A percentile compares a stretch with the other conserved stretches of the same genome.
Evolutionary conservation across 2,888 invertebrate genomes (phyloP).

Genomic region (Eupithecia pulchellata): DNA sequence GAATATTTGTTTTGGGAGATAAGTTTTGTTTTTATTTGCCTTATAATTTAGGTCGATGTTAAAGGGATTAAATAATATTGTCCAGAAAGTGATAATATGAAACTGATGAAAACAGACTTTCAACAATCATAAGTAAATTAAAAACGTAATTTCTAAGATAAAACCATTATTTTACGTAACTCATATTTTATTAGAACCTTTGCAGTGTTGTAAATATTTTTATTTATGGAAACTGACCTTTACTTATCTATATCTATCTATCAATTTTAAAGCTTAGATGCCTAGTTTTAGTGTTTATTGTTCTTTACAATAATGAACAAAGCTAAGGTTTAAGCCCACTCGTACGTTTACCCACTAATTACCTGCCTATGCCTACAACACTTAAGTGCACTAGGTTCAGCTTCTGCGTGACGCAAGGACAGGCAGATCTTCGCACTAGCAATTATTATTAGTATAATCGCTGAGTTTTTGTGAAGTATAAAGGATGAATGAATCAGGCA

Average conservation of each 20-base stretch:
- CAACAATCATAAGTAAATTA: not conserved
- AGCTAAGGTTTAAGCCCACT: slow-evolving; percentile 6
- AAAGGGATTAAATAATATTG: slow-evolving; percentile 53
- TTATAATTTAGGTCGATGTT: slow-evolving; percentile 69
- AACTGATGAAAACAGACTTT: not conserved
- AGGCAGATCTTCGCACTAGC: slow-evolving; percentile 36
- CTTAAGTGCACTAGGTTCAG: slow-evolving; percentile 24
- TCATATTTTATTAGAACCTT: not conserved
- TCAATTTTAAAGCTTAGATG: slow-evolving; percentile 7
- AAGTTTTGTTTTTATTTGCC: slow-evolving; percentile 60
- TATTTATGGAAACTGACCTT: not conserved
- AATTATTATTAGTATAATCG: slow-evolving; percentile 50
- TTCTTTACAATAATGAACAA: not conserved
- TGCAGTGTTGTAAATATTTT: not conserved
- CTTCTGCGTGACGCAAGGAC: slow-evolving; percentile 51
- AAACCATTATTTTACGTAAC: not conserved
- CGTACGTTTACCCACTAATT: not conserved
- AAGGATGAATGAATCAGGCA: slow-evolving; percentile 26
- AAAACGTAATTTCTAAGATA: not conserved
- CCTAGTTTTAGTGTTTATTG: slow-evolving; percentile 5
- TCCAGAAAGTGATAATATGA: not conserved
- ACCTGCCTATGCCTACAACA: slow-evolving; percentile 13
- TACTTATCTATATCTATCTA: not conserved
- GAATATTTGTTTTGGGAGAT: slow-evolving; percentile 65
- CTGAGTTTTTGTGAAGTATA: slow-evolving; percentile 44